phyloP scores from a whole-genome alignment of 2,888 invertebrate species.

The Spicauda simplicius region DNA sequence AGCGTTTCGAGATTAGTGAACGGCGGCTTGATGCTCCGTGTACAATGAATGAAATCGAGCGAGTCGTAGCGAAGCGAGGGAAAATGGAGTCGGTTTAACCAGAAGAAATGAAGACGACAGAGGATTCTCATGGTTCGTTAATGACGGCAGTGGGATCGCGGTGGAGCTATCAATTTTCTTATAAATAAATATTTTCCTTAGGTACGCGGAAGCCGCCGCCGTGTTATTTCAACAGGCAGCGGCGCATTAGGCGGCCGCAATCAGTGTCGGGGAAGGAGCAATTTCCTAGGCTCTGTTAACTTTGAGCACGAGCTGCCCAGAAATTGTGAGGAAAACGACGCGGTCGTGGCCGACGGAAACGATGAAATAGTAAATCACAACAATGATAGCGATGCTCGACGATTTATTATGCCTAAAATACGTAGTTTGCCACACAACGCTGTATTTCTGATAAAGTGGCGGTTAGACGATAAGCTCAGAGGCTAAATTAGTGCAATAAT shows the following conservation, averaged over 20 bases:
- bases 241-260: constrained; percentile 67
- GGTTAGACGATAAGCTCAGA: constrained; percentile 33
- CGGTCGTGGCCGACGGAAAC: constrained; percentile 66
- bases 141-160: constrained; percentile 56
- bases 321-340: constrained; percentile 65
- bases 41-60: constrained; percentile 34
- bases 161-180: constrained; percentile 69
- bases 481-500: constrained; percentile 37
- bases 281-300: constrained; percentile 74
- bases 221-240: constrained; percentile 66
- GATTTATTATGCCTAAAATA: constrained; percentile 49
- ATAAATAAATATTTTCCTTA: constrained; percentile 74
- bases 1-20: constrained; percentile 29
- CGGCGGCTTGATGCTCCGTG: constrained; percentile 30
- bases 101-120: constrained; percentile 46
- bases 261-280: constrained; percentile 73
- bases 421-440: constrained; percentile 36
- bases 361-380: constrained; percentile 73
- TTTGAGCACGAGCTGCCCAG: constrained; percentile 68
- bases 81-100: constrained; percentile 30
- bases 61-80: constrained; percentile 22
- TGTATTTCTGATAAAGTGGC: constrained; percentile 39
- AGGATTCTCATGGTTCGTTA: constrained; percentile 54
- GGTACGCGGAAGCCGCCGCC: constrained; percentile 74
- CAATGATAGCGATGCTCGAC: constrained; percentile 59